These are phyloP conservation scores for Yponomeuta evonymella DNA, from an alignment of 2,888 invertebrate genomes.

Conservation along the genomic window DNA sequence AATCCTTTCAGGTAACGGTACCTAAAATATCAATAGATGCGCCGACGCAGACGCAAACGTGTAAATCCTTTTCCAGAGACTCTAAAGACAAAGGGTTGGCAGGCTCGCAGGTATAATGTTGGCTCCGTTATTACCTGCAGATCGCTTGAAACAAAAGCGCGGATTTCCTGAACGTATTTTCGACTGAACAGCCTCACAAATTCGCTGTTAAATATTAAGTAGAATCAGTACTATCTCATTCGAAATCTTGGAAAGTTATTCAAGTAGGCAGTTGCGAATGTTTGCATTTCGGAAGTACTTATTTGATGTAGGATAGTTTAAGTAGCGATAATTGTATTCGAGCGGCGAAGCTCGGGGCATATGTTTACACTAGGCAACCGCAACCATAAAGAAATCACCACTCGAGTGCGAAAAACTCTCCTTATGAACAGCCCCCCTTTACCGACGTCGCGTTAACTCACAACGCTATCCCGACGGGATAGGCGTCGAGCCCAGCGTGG, in stretches of 20 bases:
- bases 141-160: background rate
- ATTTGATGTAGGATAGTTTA: too few relatives aligned
- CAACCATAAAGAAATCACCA: too few relatives aligned
- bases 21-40: background rate
- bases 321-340: too few relatives aligned
- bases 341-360: too few relatives aligned
- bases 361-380: too few relatives aligned
- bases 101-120: background rate
- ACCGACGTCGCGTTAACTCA: too few relatives aligned
- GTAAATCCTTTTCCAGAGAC: background rate
- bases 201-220: background rate
- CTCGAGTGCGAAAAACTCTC: too few relatives aligned
- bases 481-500: too few relatives aligned
- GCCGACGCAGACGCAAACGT: background rate
- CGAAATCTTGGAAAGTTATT: background rate
- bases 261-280: too few relatives aligned
- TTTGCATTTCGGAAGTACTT: too few relatives aligned
- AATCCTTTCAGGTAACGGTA: background rate
- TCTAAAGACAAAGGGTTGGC: background rate
- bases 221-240: background rate
- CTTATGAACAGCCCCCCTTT: too few relatives aligned
- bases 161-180: background rate
- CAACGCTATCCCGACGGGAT: too few relatives aligned
- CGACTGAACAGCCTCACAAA: background rate
- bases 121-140: background rate